Base-by-base conservation (phyloP, 2,797 vertebrate species). In the Spinibarbus caldwelli region DNA sequence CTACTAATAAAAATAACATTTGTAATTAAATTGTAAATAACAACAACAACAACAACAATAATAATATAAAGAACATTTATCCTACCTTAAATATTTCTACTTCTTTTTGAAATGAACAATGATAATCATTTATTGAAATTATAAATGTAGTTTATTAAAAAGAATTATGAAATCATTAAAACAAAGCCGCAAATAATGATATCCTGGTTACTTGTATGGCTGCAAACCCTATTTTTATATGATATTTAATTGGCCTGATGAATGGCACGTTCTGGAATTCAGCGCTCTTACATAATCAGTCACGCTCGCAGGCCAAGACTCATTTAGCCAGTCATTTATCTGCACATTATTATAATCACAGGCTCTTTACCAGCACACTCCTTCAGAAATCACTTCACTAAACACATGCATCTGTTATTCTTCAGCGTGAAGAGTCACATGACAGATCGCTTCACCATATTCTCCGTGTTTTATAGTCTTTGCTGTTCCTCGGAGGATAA, bases 351-450 rank as follows among this genome's bases (percentile, higher is more conserved):
- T 85, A 45, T n/a, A 59, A 62, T n/a, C 52, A n/a, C 23, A 54
- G 34, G 64, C 43, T 64, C 72, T 68, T 88, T 81, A 72, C 57
- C 73, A 71, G 70, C 66, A 23, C 29, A 29, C 57, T 75, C 59
- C 49, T 26, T 77, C 21, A 26, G 45, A 73, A 49, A 71, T 86
- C 77, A 83, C 57, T 73, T 72, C 49, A 79, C 71, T 7, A 71
- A 88, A 76, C 76, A 85, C 47, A 89, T 73, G 82, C 78, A 76
- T 84, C 81, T 52, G 59, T 81, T 82, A 86, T 82, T 90, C 84
- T 86, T 78, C 80, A 85, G 71, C 66, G 29, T 52, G 67, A 52
- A 43, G 17, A 41, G 45, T 67, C 80, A 85, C 78, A 70, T 83
- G 87, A 86, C 49, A 36, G 23, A 29, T 38, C 43, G 45, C 45